Base-by-base conservation (phyloP, 1,140 invertebrate species). In the Probaryconus sp. region DNA sequence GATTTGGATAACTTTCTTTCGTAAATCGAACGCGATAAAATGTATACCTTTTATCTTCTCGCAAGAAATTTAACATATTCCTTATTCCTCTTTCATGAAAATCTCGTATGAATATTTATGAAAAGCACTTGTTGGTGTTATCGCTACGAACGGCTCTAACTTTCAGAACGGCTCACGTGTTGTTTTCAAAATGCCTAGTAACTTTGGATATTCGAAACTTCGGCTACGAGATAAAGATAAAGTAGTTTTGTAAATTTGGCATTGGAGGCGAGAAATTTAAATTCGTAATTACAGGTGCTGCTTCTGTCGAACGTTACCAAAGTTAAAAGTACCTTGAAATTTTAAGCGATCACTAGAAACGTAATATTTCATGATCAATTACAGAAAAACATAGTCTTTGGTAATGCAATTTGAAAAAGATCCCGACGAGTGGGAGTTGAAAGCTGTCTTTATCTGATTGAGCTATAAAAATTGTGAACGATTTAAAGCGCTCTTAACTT, bases 91-190 rank as follows among this genome's bases (percentile, higher is more conserved):
- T 11, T 35, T 13, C 33, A 20, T 17, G 18, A 51, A 51, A 51
- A 37, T 33, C 28, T 35, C 17, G 16, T 51, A 51, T 51, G 47
- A 35, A 51, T 51, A 51, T 51, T 51, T 51, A 51, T 51, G 47
- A 51, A 13, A 14, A 51, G 17, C 30, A 51, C 47, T 51, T 35
- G 47, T 51, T 51, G 28, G 31, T 35, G 13, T 51, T 51, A 51
- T 51, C 47, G 47, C 20, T 6, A 10, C 16, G 2, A 9, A 14
- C 17, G 21, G 11, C 10, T 14, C 28, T 33, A 33, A 48, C 26
- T 48, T 48, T 48, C 14, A 31, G 31, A n/a, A n/a, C 6, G 30
- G 5, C 47, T 33, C 24, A 51, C 31, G 16, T 51, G 10, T 37
- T 14, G 30, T 51, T 35, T 33, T 24, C 28, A 16, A 31, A 48